Evolutionary conservation across 2,888 invertebrate species (phyloP).

Genomic region (Onthophagus sagittarius): DNA sequence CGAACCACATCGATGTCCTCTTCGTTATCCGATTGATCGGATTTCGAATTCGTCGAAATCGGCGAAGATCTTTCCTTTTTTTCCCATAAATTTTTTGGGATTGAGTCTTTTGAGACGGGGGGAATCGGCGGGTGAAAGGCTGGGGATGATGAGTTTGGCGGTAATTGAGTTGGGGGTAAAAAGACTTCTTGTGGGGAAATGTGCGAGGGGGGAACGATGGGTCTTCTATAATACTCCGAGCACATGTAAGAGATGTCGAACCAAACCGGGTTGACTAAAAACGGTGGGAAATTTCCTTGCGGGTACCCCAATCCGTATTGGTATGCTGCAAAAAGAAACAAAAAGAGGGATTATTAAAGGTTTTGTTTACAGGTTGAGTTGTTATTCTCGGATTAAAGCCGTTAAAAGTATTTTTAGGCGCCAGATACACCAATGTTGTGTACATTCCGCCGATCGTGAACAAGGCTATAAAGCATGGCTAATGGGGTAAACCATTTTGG

Average conservation of each 20-base stretch:
- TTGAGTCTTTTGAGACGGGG: background rate
- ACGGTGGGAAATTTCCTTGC: slow-evolving; percentile 72
- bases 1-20: slow-evolving; percentile 69
- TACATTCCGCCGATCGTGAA: background rate
- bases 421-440: background rate
- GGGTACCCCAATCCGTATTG: slow-evolving; percentile 69
- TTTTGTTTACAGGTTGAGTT: slow-evolving; percentile 5
- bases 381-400: background rate
- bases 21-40: slow-evolving; percentile 56
- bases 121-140: background rate
- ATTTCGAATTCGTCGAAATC: slow-evolving; percentile 24
- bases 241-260: slow-evolving; percentile 80
- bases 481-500: background rate
- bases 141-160: background rate
- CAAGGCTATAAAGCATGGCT: background rate
- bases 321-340: slow-evolving; percentile 61
- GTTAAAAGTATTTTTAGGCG: background rate
- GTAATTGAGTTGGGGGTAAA: background rate
- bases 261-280: slow-evolving; percentile 79
- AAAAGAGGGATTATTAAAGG: background rate
- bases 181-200: background rate
- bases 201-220: slow-evolving; percentile 36
- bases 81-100: background rate
- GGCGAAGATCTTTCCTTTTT: background rate
- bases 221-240: slow-evolving; percentile 65